phyloP scores from a whole-genome alignment of 2,888 invertebrate species.

The Eilema depressum region DNA sequence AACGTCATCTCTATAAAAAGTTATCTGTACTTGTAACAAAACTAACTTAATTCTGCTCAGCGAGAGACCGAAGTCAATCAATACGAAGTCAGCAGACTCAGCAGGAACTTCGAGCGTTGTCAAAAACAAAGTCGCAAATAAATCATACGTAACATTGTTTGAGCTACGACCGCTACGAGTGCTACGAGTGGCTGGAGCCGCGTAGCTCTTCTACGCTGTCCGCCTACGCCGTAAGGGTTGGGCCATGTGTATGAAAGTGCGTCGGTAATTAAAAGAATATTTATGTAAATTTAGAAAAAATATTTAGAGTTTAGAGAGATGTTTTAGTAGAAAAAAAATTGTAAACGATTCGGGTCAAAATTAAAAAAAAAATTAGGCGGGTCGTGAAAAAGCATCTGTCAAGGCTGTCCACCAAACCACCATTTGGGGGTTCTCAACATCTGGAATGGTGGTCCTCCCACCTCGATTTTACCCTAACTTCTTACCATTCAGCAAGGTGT shows the following conservation, averaged over 20 bases:
- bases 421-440: no score
- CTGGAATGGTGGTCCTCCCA: no score
- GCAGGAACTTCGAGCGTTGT: not conserved
- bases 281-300: no score
- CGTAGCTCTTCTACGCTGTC: slow-evolving; percentile 13
- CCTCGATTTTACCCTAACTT: no score
- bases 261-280: no score
- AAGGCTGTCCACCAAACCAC: no score
- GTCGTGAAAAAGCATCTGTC: no score
- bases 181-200: not conserved
- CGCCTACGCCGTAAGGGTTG: slow-evolving; percentile 14
- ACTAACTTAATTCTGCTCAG: not conserved
- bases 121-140: slow-evolving; percentile 11
- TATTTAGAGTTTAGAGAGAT: not conserved
- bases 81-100: slow-evolving; percentile 7
- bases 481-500: no score
- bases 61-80: not conserved
- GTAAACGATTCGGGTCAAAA: not conserved
- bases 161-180: slow-evolving; percentile 11
- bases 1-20: slow-evolving; percentile 7
- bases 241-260: not conserved
- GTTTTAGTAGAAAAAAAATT: not conserved
- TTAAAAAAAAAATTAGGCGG: no score
- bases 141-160: slow-evolving; percentile 9
- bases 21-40: slow-evolving; percentile 7